phyloP scores from a whole-genome alignment of 1,140 invertebrate genomes.

The Pseudomyrmex concolor region DNA sequence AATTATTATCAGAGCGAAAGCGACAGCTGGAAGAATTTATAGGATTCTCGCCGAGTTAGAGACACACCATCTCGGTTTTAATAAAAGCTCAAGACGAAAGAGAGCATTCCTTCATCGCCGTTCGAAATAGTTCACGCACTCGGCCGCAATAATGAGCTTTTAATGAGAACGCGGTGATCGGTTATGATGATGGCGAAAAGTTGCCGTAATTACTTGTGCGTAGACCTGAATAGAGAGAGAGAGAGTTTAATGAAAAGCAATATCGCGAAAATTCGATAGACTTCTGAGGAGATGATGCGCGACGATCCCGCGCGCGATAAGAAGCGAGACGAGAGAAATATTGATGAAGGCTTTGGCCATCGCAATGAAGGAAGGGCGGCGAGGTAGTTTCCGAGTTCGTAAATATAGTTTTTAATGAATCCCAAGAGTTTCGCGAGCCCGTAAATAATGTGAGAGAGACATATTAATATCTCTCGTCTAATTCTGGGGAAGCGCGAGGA shows the following conservation, averaged over 20 bases:
- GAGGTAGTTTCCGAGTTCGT: constrained; percentile 47
- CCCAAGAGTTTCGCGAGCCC: constrained; percentile 36
- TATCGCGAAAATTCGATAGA: constrained; percentile 68
- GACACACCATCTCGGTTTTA: constrained; percentile 59
- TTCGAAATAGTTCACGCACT: constrained; percentile 71
- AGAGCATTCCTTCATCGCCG: constrained; percentile 69
- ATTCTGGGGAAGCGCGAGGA: not conserved
- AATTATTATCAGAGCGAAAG: constrained; percentile 13
- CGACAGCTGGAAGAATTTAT: constrained; percentile 53
- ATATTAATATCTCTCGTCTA: constrained; percentile 15
- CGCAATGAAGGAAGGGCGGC: constrained; percentile 33
- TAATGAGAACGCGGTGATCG: constrained; percentile 68
- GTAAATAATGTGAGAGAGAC: constrained; percentile 9
- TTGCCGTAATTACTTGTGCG: constrained; percentile 68
- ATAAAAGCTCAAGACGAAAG: constrained; percentile 63
- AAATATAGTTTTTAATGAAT: constrained; percentile 64
- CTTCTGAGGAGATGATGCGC: constrained; percentile 18
- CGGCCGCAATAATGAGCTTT: constrained; percentile 66
- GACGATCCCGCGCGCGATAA: constrained; percentile 21
- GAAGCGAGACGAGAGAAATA: constrained; percentile 70
- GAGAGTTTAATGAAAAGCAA: constrained; percentile 71
- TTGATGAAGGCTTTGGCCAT: constrained; percentile 61
- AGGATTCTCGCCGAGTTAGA: constrained; percentile 58
- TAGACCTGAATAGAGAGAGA: constrained; percentile 45
- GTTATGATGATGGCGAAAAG: constrained; percentile 61